A percentile compares a stretch with the other conserved stretches of the same genome.
Conservation (phyloP, 1,140 invertebrate species). For the Trichonephila clavipes region DNA sequence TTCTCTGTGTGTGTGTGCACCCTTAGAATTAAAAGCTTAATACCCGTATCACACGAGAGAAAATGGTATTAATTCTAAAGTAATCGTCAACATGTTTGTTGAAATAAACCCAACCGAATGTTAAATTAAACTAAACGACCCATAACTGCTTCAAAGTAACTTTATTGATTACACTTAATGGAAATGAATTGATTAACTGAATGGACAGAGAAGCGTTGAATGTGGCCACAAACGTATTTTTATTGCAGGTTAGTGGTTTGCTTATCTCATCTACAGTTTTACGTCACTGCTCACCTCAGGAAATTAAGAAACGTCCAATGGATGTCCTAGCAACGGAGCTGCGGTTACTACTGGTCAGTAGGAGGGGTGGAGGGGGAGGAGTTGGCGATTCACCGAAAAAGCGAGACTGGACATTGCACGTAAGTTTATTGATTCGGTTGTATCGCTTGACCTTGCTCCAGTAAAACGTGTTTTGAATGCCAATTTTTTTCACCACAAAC, state of each 20-base stretch:
- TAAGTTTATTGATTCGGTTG: conserved; percentile 55
- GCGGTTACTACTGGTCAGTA: conserved; percentile 24
- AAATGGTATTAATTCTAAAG: neutral
- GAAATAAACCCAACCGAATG: neutral
- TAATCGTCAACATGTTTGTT: neutral
- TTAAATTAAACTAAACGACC: neutral
- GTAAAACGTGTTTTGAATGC: conserved; percentile 52
- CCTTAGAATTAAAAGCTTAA: no score
- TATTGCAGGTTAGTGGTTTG: neutral
- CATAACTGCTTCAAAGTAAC: neutral
- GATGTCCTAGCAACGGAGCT: conserved; percentile 57
- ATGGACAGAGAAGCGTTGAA: neutral
- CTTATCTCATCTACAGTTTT: conserved; percentile 14
- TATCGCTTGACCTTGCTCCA: conserved; percentile 68
- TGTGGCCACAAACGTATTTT: neutral
- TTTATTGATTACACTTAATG: neutral
- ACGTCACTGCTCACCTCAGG: conserved; percentile 37
- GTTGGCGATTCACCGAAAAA: neutral
- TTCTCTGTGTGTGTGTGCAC: no score
- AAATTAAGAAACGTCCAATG: conserved; percentile 56
- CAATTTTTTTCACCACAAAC: neutral
- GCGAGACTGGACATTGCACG: conserved; percentile 37
- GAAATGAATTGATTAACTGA: neutral
- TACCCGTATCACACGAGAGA: no score
- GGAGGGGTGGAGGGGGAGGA: neutral